Percentiles rank a stretch among this genome's conserved stretches.
phyloP scores from a whole-genome alignment of 2,113 vertebrate species.

The Stigmatopora argus region DNA sequence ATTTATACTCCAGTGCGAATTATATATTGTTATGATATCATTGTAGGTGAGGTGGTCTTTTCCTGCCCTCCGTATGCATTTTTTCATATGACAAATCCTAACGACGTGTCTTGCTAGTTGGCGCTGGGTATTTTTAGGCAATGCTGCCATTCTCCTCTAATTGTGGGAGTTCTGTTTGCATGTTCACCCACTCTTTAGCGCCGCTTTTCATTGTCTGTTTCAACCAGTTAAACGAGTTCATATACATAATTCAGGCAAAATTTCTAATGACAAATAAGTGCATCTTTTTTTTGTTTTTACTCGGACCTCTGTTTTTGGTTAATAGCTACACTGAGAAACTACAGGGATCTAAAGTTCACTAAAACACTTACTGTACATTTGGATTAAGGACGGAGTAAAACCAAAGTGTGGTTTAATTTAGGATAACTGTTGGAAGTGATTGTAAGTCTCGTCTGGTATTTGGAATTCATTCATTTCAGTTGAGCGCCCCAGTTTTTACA shows the following conservation, averaged over 20 bases:
- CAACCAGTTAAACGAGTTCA: constrained; percentile 36
- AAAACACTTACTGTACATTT: too few species aligned
- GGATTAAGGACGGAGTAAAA: too few species aligned
- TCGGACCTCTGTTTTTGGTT: neutral
- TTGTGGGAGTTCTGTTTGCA: constrained; percentile 57
- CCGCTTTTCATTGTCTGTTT: constrained; percentile 22
- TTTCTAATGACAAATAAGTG: constrained; percentile 7
- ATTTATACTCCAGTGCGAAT: too few species aligned
- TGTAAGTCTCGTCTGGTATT: too few species aligned
- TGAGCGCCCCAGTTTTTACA: too few species aligned
- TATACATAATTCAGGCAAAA: constrained; percentile 27
- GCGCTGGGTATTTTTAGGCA: constrained; percentile 55
- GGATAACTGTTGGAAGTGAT: too few species aligned
- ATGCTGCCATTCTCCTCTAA: constrained; percentile 53
- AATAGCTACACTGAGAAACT: neutral
- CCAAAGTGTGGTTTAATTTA: too few species aligned
- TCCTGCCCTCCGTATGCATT: constrained; percentile 7
- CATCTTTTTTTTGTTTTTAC: neutral
- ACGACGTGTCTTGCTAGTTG: constrained; percentile 35
- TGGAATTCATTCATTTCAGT: too few species aligned
- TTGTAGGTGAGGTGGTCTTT: too few species aligned
- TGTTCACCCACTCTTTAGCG: constrained; percentile 5
- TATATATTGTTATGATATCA: too few species aligned
- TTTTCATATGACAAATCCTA: constrained; percentile 48
- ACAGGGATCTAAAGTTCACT: neutral